Percentiles rank a stretch among this genome's conserved stretches.
Evolutionary conservation across 2,113 vertebrate species (phyloP).

Genomic region (Coryphaenoides rupestris): DNA sequence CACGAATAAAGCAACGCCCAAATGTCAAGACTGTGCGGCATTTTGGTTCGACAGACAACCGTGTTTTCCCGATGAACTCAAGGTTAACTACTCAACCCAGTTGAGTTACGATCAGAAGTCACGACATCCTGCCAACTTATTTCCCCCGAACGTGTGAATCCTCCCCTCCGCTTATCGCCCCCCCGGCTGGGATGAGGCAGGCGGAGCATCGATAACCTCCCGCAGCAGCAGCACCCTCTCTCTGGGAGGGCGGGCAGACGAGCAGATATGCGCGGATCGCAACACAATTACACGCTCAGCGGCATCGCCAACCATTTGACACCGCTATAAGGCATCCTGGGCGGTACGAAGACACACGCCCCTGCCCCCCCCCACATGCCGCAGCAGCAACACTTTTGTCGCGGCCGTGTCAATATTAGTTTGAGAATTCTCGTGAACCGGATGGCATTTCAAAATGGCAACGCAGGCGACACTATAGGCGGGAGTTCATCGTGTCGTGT

Average conservation of each 20-base stretch:
- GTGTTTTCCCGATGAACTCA: too few relatives aligned
- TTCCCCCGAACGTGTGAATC: constrained; percentile 20
- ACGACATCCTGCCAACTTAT: constrained; percentile 24
- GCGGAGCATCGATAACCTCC: constrained; percentile 48
- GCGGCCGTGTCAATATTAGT: constrained; percentile 41
- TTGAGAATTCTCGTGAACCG: constrained; percentile 47
- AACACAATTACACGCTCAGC: constrained; percentile 30
- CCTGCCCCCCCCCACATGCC: constrained; percentile 19
- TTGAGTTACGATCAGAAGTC: constrained; percentile 21
- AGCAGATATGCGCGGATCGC: constrained; percentile 17
- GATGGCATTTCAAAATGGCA: constrained; percentile 20
- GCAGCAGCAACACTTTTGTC: constrained; percentile 41
- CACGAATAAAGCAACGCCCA: too few relatives aligned
- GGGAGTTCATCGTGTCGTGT: constrained; percentile 17
- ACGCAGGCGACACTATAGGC: constrained; percentile 31
- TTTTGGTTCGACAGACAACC: too few relatives aligned
- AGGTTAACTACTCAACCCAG: neutral
- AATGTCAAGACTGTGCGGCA: too few relatives aligned
- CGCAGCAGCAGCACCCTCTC: constrained; percentile 28
- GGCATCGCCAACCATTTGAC: constrained; percentile 33
- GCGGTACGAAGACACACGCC: neutral
- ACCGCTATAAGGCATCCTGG: constrained; percentile 26
- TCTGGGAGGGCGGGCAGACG: constrained; percentile 36
- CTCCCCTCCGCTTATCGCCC: constrained; percentile 23
- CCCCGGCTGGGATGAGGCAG: neutral